A percentile compares a stretch with the other conserved stretches of the same genome.
Evolutionary conservation across 2,797 vertebrate species (phyloP).

Genomic region (Neomorphus geoffroyi): DNA sequence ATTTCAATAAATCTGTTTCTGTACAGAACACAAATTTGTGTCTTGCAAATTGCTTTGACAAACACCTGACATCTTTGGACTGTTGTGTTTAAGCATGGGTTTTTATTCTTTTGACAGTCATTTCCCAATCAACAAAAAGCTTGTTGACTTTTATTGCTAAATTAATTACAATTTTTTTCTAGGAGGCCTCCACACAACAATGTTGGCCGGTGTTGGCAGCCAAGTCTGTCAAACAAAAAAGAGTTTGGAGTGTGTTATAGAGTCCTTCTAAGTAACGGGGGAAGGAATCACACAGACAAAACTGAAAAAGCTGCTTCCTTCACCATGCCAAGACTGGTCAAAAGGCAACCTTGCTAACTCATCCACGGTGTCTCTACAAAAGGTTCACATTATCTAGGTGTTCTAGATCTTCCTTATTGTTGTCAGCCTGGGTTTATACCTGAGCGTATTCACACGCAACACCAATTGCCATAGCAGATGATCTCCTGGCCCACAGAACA

Average conservation of each 20-base stretch:
- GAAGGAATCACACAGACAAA: not conserved
- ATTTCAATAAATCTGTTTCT: not conserved
- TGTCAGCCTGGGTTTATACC: not conserved
- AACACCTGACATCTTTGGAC: not conserved
- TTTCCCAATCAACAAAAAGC: not conserved
- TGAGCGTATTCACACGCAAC: fast-evolving
- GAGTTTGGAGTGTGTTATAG: not conserved
- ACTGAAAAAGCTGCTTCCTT: not conserved
- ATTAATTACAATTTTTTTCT: not conserved
- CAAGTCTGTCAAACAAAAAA: not conserved
- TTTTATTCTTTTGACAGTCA: not conserved
- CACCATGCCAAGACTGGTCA: not conserved
- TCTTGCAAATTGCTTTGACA: not conserved
- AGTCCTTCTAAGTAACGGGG: not conserved
- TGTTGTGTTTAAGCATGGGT: not conserved
- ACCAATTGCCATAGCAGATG: not conserved
- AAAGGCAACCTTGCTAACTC: not conserved
- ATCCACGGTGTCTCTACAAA: not conserved
- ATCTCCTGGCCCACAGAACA: not conserved
- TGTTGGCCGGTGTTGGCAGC: no score
- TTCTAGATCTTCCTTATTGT: not conserved
- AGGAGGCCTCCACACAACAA: no score
- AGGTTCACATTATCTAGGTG: not conserved
- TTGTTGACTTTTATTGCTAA: not conserved
- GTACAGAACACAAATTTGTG: not conserved